Base-by-base conservation (phyloP, 2,888 invertebrate genomes). In the Parthenolecanium corni region DNA sequence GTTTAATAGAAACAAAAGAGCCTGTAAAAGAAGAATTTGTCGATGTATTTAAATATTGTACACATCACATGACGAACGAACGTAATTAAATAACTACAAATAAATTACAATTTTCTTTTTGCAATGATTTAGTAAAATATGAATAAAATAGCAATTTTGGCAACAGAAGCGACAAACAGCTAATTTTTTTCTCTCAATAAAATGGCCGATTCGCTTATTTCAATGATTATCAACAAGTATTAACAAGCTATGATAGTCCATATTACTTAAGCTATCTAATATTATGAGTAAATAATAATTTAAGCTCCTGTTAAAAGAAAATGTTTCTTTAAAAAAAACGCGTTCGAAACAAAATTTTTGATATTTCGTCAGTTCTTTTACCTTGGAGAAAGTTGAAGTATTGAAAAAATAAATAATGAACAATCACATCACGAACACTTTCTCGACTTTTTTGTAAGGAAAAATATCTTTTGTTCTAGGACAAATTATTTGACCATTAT, bases 351-450 rank as follows among this genome's bases (percentile, higher is more conserved):
- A 24, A 57, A 51, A 52, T 18, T 61, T 61, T 51, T 51, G 52
- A 57, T 47, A 31, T 21, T 49, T 12, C 21, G 11, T 46, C 54
- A 57, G 40, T 51, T 51, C 54, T 56, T 57, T n/a, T 46, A 46
- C 31, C 14, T 40, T n/a, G 54, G 24, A 24, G 54, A 31, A 14
- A 42, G 18, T 42, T 18, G 14, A 42, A 14, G 18, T 4, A n/a
- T n/a, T n/a, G 44, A 16, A 14, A 57, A 25, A 47, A 38, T 42
- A 21, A 9, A 12, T 42, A 24, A 40, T 25, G 18, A 36, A 46
- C 46, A 51, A 71, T 82, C 82, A 97, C 95, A 97, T 95, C 62
- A 98, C 93, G 74, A 86, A 98, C 52, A 97, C 95, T 76, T 96
- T 95, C 73, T 95, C 93, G 52, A 90, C 86, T 74, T 94, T 92